Evolutionary conservation across 35 echinoderm and acorn worm genomes (phyloP).

Genomic region (Ophioderma brevispina): DNA sequence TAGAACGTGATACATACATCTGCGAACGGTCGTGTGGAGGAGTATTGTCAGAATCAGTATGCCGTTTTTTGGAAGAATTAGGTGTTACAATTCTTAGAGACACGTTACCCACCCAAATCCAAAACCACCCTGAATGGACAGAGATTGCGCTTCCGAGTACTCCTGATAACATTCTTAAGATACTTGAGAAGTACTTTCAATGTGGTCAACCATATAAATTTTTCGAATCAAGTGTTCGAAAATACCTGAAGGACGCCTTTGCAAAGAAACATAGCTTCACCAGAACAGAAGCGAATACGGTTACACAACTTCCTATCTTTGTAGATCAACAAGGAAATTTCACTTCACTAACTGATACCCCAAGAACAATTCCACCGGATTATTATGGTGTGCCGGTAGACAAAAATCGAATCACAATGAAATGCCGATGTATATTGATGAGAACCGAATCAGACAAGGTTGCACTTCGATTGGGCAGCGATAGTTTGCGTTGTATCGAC

Average conservation of each 20-base stretch:
- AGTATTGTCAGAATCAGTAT: not conserved
- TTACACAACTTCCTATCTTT: conserved; percentile 19
- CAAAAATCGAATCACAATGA: too few species aligned
- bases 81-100: not conserved
- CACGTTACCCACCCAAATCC: not conserved
- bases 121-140: not conserved
- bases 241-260: not conserved
- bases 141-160: not conserved
- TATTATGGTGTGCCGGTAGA: not conserved
- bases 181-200: not conserved
- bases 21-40: too few species aligned
- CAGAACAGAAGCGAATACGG: not conserved
- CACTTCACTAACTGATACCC: not conserved
- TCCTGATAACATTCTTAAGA: not conserved
- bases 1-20: not conserved
- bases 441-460: too few species aligned
- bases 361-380: not conserved
- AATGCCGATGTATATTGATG: too few species aligned
- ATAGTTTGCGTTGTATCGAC: too few species aligned
- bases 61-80: conserved; percentile 1
- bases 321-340: not conserved
- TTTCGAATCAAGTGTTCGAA: not conserved
- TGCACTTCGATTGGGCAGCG: too few species aligned
- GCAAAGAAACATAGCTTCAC: not conserved
- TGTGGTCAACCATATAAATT: not conserved